These are phyloP conservation scores for Chaetura pelagica DNA, from an alignment of 2,113 vertebrate species.

Conservation along the genomic window DNA sequence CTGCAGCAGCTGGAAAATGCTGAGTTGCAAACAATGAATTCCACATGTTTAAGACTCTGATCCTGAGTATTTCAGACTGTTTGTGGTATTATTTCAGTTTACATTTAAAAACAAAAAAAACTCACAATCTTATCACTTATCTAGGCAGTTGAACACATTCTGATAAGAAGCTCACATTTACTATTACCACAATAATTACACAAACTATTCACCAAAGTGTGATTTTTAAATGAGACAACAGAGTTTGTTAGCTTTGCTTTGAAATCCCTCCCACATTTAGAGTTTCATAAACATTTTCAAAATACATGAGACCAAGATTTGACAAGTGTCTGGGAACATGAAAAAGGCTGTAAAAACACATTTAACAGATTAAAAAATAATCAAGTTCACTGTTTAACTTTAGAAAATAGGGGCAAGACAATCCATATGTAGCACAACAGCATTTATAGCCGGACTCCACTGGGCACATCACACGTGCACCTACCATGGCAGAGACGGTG, in stretches of 20 bases:
- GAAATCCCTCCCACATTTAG: background rate
- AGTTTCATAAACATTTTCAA: background rate
- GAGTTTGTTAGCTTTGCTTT: background rate
- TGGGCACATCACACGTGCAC: accelerated
- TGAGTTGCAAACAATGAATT: slow-evolving; percentile 19
- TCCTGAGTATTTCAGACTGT: background rate
- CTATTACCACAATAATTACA: background rate
- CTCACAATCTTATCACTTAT: background rate
- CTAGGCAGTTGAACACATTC: background rate
- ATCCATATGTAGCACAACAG: background rate
- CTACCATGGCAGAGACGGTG: accelerated
- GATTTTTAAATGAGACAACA: background rate
- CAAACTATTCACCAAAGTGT: background rate
- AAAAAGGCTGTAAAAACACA: background rate
- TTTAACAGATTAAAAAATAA: background rate
- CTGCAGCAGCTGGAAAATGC: slow-evolving; percentile 63
- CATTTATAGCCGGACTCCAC: background rate
- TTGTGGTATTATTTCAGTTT: background rate
- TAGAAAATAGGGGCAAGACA: background rate
- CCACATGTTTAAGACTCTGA: background rate
- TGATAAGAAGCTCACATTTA: background rate
- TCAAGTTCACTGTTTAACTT: background rate
- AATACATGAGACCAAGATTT: background rate
- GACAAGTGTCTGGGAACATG: background rate
- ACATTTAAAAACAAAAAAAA: background rate